Evolutionary conservation across 2,113 vertebrate species (phyloP), one percentile per base, ranked within the genome.

Genomic region (Cyprinodon brontotheroides): DNA sequence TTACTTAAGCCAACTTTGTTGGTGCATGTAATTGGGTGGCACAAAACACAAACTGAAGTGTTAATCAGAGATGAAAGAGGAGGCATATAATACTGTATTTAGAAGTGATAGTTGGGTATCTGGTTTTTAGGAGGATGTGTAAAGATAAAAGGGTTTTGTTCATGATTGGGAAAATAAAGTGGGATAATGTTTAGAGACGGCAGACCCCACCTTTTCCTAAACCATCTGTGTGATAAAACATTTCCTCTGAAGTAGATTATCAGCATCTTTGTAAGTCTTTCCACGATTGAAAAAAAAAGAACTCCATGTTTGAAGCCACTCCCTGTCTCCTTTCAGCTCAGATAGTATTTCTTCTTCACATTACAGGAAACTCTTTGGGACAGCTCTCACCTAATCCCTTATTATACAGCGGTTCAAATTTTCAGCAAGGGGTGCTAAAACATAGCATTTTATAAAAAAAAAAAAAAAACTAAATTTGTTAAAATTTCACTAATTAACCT

Each of bases 21-120:
- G 86, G 53, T 74, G 79, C 76, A 57, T 37, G 40, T 45, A 91
- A 82, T 63, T 75, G 47, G 37, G 38, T 11, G 61, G 77, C 82
- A 87, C 84, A 50, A 38, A 62, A 77, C 45, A 14, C 59, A 40
- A 39, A 68, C 68, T 70, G 47, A 17, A 75, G 37, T 74, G 61
- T 73, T 68, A 38, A 69, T 39, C 57, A 38, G 57, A 71, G 47
- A 75, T 61, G 61, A 50, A 38, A 60, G 61, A 77, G 48, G 50
- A 70, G 69, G 22, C 74, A 61, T 37, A 39, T 60, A 14, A n/a
- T 53, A 29, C 29, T 29, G 29, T 29, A 37, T 20, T 41, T n/a
- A 72, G 38, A 20, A 12, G 40, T 57, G 48, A 47, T 22, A 17
- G 12, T 14, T 62, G 13, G 17, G 8, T 20, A 57, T 57, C 50